These are phyloP conservation scores for Bombus haemorrhoidalis DNA, from an alignment of 1,140 invertebrate species.

Conservation along the genomic window DNA sequence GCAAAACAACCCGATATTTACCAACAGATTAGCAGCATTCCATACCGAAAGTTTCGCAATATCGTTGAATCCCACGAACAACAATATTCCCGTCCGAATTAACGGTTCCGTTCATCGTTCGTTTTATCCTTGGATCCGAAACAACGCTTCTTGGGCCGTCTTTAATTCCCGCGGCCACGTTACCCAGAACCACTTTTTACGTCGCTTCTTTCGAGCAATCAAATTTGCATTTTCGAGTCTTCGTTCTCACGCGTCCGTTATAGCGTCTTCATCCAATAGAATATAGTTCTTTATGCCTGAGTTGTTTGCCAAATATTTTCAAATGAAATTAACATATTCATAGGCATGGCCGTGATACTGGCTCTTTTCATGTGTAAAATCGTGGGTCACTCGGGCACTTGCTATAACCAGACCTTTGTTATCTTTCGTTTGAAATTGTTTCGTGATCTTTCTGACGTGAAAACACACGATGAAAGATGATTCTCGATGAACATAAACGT, in stretches of 20 bases:
- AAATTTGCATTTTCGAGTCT: conserved; percentile 13
- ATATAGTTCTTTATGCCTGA: not conserved
- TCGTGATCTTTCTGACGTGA: not conserved
- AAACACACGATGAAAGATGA: not conserved
- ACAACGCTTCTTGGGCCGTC: not conserved
- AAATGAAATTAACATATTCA: not conserved
- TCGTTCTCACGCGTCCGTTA: conserved; percentile 4
- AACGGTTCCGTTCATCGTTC: conserved; percentile 17
- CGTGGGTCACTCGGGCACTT: not conserved
- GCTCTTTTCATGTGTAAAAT: not conserved
- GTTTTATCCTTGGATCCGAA: conserved; percentile 6
- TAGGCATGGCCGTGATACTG: not conserved
- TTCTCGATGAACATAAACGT: too few relatives aligned
- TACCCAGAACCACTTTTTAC: conserved; percentile 21
- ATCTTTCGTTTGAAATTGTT: not conserved
- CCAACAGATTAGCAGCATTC: not conserved
- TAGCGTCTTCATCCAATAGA: not conserved
- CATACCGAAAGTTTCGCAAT: not conserved
- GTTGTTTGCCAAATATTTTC: not conserved
- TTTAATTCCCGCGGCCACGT: conserved; percentile 23
- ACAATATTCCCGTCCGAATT: not conserved
- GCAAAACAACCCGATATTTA: not conserved
- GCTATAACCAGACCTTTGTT: too few relatives aligned
- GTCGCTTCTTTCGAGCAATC: conserved; percentile 5
- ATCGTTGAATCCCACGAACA: not conserved